phyloP scores from a whole-genome alignment of 1,140 invertebrate genomes.

The Mylabris phalerata region DNA sequence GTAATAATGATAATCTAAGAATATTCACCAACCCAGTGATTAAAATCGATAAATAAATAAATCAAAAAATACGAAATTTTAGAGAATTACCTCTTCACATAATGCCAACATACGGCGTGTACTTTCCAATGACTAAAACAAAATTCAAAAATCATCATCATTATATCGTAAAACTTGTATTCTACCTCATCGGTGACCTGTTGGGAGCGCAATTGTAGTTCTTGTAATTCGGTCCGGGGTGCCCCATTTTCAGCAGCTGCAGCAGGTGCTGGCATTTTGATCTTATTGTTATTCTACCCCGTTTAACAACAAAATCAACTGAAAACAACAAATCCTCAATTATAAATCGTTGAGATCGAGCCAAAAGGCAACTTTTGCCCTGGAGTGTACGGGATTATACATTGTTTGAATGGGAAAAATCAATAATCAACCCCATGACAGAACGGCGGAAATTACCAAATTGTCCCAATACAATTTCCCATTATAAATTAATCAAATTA shows the following conservation, averaged over 20 bases:
- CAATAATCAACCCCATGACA: too few relatives aligned
- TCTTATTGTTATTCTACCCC: not conserved
- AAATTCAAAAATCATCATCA: slow-evolving; percentile 9
- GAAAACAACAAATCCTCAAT: too few relatives aligned
- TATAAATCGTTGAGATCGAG: too few relatives aligned
- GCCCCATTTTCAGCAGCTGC: slow-evolving; percentile 58
- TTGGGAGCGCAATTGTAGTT: slow-evolving; percentile 79
- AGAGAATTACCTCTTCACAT: slow-evolving; percentile 90
- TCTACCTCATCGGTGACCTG: slow-evolving; percentile 85
- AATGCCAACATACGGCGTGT: slow-evolving; percentile 92
- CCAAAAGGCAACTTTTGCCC: too few relatives aligned
- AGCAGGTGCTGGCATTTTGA: slow-evolving; percentile 53
- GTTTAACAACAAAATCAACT: too few relatives aligned
- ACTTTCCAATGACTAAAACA: slow-evolving; percentile 85
- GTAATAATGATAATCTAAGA: too few relatives aligned
- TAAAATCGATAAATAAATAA: not conserved
- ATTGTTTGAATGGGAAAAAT: too few relatives aligned
- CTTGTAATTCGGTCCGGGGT: slow-evolving; percentile 80
- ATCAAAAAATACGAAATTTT: too few relatives aligned
- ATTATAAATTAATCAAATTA: too few relatives aligned
- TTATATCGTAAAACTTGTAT: not conserved
- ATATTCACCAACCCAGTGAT: not conserved
- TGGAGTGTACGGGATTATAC: too few relatives aligned
- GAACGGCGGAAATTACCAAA: too few relatives aligned
- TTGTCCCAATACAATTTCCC: too few relatives aligned